Percentiles rank a stretch among this genome's conserved stretches.
Evolutionary conservation across 2,113 vertebrate species (phyloP).

Genomic region (Lontra canadensis): DNA sequence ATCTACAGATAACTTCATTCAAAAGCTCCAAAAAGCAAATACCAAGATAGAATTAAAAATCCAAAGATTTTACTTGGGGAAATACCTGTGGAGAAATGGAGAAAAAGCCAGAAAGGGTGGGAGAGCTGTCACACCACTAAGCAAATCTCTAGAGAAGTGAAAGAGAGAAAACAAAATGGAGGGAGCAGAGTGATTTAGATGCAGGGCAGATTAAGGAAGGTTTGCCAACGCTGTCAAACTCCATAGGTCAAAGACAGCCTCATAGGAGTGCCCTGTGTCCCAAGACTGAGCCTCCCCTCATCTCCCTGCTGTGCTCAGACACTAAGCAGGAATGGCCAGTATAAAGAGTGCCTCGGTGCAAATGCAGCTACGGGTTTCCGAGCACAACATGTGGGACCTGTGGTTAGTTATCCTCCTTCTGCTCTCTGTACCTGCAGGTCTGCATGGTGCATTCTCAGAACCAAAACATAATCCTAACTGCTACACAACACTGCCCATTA

Average conservation of each 20-base stretch:
- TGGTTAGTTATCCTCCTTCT: background rate
- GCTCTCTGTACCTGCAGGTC: too few species aligned
- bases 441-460: rapidly evolving
- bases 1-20: background rate
- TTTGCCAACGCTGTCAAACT: background rate
- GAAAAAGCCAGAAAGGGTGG: background rate
- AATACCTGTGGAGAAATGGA: background rate
- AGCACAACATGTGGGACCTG: rapidly evolving
- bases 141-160: background rate
- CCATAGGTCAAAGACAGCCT: background rate
- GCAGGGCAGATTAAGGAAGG: background rate
- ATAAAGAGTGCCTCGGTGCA: rapidly evolving
- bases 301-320: too few species aligned
- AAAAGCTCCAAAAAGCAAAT: background rate
- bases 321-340: background rate
- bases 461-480: background rate
- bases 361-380: rapidly evolving
- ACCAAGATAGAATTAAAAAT: background rate
- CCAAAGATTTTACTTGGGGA: background rate
- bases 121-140: background rate
- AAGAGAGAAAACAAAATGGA: background rate
- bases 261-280: background rate
- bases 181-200: background rate
- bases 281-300: rapidly evolving
- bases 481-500: rapidly evolving